Base-by-base conservation (phyloP, 35 echinoderm and acorn worm species). In the Amphiura filiformis region DNA sequence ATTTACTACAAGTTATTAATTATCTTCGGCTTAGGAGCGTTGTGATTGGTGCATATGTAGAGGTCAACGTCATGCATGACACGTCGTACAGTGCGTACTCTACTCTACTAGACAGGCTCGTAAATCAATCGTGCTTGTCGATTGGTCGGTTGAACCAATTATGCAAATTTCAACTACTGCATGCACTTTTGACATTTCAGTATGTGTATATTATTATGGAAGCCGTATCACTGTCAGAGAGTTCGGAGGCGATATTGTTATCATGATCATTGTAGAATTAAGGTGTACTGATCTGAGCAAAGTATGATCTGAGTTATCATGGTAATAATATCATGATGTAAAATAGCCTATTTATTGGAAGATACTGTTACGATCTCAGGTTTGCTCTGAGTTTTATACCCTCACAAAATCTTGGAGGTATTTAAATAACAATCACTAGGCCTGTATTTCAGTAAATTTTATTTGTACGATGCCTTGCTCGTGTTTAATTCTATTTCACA, bases 121-220 rank as follows among this genome's bases (percentile, higher is more conserved):
- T 70, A 70, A 70, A 70, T 70, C 61, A 70, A 70, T 70, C 61
- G 61, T 30, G 61, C 26, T n/a, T 70, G 61, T 70, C 61, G 61
- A 70, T 70, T 70, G 61, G 61, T 70, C 61, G 61, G 61, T n/a
- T 70, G 61, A 70, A 70, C 61, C 28, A 70, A 70, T 70, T 70
- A 70, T 70, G 61, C 61, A 70, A 70, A 70, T 70, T 47, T 47
- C 41, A 47, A 47, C 41, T 70, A 70, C 61, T 70, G 61, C 61
- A 70, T 23, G n/a, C n/a, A n/a, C 26, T 70, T 70, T n/a, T 70
- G 61, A 70, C 61, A 70, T 70, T 70, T 70, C 9, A 70, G 2
- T 23, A 23, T 70, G 26, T 70, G 61, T 26, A 30, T 70, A 70
- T 70, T 9, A n/a, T n/a, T n/a, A 52, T 20, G 44, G 44, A 52